Percentiles rank a stretch among this genome's conserved stretches.
Conservation (phyloP, 2,113 vertebrate genomes). For the Choloepus hoffmanni region DNA sequence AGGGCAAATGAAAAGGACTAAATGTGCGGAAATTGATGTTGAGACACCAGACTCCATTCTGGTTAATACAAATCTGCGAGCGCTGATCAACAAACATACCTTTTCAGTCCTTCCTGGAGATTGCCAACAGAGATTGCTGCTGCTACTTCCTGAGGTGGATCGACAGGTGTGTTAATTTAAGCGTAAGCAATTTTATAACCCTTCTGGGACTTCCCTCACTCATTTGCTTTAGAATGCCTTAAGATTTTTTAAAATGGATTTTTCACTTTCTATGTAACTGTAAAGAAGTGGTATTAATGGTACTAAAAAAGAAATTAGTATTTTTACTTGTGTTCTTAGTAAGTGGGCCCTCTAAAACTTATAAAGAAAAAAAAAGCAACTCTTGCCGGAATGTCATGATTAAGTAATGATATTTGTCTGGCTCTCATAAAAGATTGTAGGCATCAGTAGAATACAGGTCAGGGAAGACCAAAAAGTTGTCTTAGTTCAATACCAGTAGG, state of each 20-base stretch:
- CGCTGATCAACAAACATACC: constrained; percentile 98
- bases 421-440: neutral
- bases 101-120: constrained; percentile 93
- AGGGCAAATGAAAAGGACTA: constrained; percentile 96
- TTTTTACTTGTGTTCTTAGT: constrained; percentile 19
- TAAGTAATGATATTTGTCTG: constrained; percentile 26
- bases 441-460: neutral
- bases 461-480: neutral
- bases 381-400: constrained; percentile 17
- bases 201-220: neutral
- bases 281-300: constrained; percentile 37
- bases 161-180: constrained; percentile 89
- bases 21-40: constrained; percentile 96
- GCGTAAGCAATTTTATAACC: neutral
- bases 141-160: constrained; percentile 96
- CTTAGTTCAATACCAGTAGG: neutral
- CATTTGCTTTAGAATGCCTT: constrained; percentile 22
- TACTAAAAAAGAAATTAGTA: neutral
- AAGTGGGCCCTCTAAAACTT: neutral
- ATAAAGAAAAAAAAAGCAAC: neutral
- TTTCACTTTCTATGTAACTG: neutral
- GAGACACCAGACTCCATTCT: constrained; percentile 99
- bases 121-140: constrained; percentile 94
- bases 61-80: constrained; percentile 98
- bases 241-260: neutral